A percentile compares a stretch with the other conserved stretches of the same genome.
These are phyloP conservation scores for Latrodectus elegans DNA, from an alignment of 2,888 invertebrate species.

Conservation along the genomic window DNA sequence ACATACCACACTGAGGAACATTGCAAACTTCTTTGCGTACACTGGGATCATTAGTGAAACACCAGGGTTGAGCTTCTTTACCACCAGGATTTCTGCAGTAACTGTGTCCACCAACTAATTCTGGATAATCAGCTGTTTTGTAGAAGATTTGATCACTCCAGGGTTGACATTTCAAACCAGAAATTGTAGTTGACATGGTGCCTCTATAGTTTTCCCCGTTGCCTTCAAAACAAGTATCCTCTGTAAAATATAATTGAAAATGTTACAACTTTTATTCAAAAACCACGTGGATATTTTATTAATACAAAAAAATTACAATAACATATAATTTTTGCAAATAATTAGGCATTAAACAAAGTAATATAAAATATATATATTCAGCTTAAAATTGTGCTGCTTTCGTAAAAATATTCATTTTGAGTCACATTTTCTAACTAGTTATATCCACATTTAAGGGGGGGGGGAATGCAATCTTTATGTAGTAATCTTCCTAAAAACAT, in stretches of 20 bases:
- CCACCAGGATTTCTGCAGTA: conserved; percentile 93
- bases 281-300: not conserved
- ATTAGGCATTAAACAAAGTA: not conserved
- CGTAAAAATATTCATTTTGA: not conserved
- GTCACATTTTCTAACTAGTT: not conserved
- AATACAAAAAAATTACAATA: not conserved
- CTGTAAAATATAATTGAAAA: conserved; percentile 74
- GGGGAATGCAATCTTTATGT: too few species aligned
- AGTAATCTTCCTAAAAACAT: too few species aligned
- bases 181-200: conserved; percentile 78
- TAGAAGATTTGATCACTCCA: conserved; percentile 89
- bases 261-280: not conserved
- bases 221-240: conserved; percentile 92
- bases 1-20: conserved; percentile 88
- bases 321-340: not conserved
- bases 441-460: too few species aligned
- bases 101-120: conserved; percentile 89
- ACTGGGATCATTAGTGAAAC: conserved; percentile 81
- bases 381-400: not conserved
- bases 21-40: conserved; percentile 87
- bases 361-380: not conserved
- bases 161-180: conserved; percentile 82
- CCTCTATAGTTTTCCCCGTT: conserved; percentile 87
- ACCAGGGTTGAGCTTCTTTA: conserved; percentile 89
- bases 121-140: conserved; percentile 85